A percentile compares a stretch with the other conserved stretches of the same genome.
These are phyloP conservation scores for Brachyistius frenatus DNA, from an alignment of 2,113 vertebrate genomes.

Conservation along the genomic window DNA sequence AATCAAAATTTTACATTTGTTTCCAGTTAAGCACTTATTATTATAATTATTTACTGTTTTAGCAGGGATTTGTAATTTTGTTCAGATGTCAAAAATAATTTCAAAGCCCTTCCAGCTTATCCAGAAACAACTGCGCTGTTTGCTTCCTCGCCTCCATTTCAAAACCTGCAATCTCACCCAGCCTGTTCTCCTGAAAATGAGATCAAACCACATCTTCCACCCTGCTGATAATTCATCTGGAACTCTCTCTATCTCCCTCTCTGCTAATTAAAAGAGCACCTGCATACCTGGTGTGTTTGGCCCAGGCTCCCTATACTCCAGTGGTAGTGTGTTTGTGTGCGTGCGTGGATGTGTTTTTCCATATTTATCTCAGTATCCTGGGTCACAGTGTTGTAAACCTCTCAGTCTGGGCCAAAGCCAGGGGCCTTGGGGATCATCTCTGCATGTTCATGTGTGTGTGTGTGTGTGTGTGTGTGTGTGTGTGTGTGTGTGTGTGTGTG, in stretches of 20 bases:
- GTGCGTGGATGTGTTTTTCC: slow-evolving; percentile 24
- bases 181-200: slow-evolving; percentile 66
- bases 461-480: slow-evolving; percentile 36
- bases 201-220: slow-evolving; percentile 68
- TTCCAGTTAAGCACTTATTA: neutral
- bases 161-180: slow-evolving; percentile 38
- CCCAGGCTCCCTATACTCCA: slow-evolving; percentile 30
- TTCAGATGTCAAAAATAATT: slow-evolving; percentile 9
- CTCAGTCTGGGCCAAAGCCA: slow-evolving; percentile 74
- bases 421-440: slow-evolving; percentile 57
- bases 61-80: slow-evolving; percentile 19
- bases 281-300: slow-evolving; percentile 68
- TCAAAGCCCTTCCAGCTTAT: neutral
- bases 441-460: slow-evolving; percentile 48
- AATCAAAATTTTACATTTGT: slow-evolving; percentile 16
- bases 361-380: slow-evolving; percentile 52
- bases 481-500: slow-evolving; percentile 47
- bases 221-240: slow-evolving; percentile 76
- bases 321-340: slow-evolving; percentile 15
- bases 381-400: slow-evolving; percentile 54
- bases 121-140: slow-evolving; percentile 16
- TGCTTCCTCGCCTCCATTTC: neutral
- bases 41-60: neutral
- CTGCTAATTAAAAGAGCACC: slow-evolving; percentile 85
- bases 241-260: slow-evolving; percentile 45